phyloP scores from a whole-genome alignment of 2,888 invertebrate genomes.

The Tricholauxania praeusta region DNA sequence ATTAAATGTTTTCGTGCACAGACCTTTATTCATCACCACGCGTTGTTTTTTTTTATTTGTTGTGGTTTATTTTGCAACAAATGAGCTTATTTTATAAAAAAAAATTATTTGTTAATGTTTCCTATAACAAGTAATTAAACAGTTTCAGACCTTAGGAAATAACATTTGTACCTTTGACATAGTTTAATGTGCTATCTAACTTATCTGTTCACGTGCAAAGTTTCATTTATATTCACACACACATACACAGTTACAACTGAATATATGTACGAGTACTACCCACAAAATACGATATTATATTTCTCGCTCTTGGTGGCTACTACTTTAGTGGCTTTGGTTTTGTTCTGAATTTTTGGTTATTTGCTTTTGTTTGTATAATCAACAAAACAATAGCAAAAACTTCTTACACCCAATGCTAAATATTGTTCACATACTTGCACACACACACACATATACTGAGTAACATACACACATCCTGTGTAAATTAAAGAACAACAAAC shows the following conservation, averaged over 20 bases:
- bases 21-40: too few species aligned
- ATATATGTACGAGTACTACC: not conserved
- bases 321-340: not conserved
- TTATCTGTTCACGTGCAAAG: not conserved
- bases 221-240: not conserved
- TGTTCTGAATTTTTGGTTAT: not conserved
- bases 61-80: too few species aligned
- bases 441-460: not conserved
- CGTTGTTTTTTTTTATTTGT: too few species aligned
- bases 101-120: too few species aligned
- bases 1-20: too few species aligned
- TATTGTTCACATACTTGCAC: not conserved
- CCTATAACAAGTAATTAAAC: too few species aligned
- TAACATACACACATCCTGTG: not conserved
- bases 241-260: not conserved
- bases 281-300: not conserved
- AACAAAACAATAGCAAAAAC: slow-evolving; percentile 11
- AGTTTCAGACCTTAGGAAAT: not conserved
- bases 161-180: not conserved
- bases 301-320: not conserved
- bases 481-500: not conserved
- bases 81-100: too few species aligned
- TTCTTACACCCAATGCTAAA: not conserved
- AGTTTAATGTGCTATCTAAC: not conserved
- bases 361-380: not conserved